Evolutionary conservation across 2,113 vertebrate species (phyloP).

Genomic region (Ptychochromis oligacanthus): DNA sequence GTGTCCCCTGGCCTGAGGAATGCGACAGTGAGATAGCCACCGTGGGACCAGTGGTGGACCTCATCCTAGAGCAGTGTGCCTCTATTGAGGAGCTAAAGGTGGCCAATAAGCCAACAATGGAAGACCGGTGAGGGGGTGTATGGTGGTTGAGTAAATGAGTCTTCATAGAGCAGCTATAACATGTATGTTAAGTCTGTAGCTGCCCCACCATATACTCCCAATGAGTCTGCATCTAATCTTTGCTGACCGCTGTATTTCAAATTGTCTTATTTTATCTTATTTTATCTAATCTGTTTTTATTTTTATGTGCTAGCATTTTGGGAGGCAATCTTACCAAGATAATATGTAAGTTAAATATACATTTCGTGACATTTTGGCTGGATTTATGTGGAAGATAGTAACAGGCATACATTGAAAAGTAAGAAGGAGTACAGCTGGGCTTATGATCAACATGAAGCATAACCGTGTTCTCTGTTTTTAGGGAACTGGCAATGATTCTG

Average conservation of each 20-base stretch:
- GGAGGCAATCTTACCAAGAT: constrained; percentile 51
- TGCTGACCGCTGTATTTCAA: background rate
- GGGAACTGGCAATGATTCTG: constrained; percentile 89
- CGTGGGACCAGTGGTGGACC: constrained; percentile 73
- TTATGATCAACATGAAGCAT: background rate
- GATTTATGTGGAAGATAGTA: background rate
- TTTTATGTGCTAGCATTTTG: constrained; percentile 50
- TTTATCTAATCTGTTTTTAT: constrained; percentile 1
- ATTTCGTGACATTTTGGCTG: background rate
- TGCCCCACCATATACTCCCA: constrained; percentile 46
- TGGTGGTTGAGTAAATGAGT: constrained; percentile 26
- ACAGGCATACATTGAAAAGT: background rate
- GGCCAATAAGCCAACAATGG: constrained; percentile 86
- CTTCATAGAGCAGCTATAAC: background rate
- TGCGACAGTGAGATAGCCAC: constrained; percentile 31
- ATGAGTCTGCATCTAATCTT: background rate
- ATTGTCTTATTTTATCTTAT: too few relatives aligned
- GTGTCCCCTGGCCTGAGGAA: constrained; percentile 69
- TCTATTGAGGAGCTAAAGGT: constrained; percentile 87
- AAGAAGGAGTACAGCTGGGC: background rate
- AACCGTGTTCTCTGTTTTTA: constrained; percentile 50
- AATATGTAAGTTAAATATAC: constrained; percentile 48
- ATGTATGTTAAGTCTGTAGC: background rate
- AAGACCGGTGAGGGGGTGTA: constrained; percentile 82
- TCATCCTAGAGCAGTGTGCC: constrained; percentile 83